Base-by-base conservation (phyloP, 2,888 invertebrate species). In the Callyntrura guangdongensis region DNA sequence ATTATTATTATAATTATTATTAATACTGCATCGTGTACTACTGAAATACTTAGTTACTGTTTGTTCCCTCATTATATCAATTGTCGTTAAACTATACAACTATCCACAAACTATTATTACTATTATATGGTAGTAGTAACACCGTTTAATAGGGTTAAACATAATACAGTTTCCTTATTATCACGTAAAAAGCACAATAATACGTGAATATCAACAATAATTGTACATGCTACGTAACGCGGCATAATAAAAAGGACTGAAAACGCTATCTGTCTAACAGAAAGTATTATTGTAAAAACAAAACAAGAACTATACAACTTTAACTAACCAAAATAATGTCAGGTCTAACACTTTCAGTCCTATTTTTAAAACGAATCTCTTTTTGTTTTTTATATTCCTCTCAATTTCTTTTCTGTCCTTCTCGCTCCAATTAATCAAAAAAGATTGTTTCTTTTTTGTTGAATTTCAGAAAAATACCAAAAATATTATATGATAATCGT, bases 201-300 rank as follows among this genome's bases (percentile, higher is more conserved):
- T 77, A 14, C 77, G 77, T 77, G 45, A 69, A 77, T 77, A 77
- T 77, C 77, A 77, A 77, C 77, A 56, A 56, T 77, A 77, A 53
- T 77, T 20, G 49, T 77, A 77, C 53, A 53, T 77, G 77, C 77
- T 77, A 77, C 77, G 20, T 47, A 22, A 77, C 64, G 6, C 74
- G 82, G 90, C 90, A 86, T 90, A n/a, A 53, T 77, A 53, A 74
- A 74, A 86, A 85, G 87, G 91, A 87, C 87, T 87, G 87, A 87
- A 87, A 61, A 61, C 84, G 84, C 86, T 91, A 87, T 91, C 91
- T 91, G 87, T 87, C 83, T 87, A 83, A 87, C 91, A 91, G 91
- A 84, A 91, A 87, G 91, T 91, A 91, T 91, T 91, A 91, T 91
- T 77, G 77, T 77, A 69, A 77, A 67, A 90, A 86, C 86, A 81